phyloP scores from a whole-genome alignment of 2,113 vertebrate species.

The Phrynocephalus versicolor region DNA sequence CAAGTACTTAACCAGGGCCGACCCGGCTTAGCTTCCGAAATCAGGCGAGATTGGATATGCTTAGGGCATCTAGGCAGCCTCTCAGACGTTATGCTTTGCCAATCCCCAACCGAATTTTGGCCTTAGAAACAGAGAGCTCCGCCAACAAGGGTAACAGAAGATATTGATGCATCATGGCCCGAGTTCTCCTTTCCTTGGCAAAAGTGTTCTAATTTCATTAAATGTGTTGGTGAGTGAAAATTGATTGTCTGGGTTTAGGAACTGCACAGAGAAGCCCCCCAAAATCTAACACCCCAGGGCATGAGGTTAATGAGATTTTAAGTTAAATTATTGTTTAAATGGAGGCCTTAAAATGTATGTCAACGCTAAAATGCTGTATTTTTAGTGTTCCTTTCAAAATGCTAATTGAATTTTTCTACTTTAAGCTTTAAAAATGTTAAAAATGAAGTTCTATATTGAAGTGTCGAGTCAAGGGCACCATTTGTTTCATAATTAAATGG shows the following conservation, averaged over 20 bases:
- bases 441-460: conserved; percentile 72
- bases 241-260: conserved; percentile 38
- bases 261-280: conserved; percentile 10
- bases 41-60: too few relatives aligned
- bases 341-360: conserved; percentile 55
- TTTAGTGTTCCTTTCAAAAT: conserved; percentile 70
- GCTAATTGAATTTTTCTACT: conserved; percentile 72
- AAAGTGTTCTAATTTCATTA: conserved; percentile 33
- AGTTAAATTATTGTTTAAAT: conserved; percentile 62
- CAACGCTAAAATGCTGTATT: conserved; percentile 62
- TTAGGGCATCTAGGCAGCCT: too few relatives aligned
- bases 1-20: too few relatives aligned
- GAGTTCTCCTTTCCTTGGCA: conserved; percentile 22
- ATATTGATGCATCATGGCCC: neutral
- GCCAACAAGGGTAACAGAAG: neutral
- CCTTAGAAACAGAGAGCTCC: neutral
- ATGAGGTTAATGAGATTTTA: conserved; percentile 57
- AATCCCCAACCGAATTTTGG: too few relatives aligned
- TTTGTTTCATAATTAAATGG: conserved; percentile 71
- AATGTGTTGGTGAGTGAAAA: conserved; percentile 27
- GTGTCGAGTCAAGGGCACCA: conserved; percentile 67
- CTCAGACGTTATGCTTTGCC: too few relatives aligned
- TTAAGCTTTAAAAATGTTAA: conserved; percentile 70
- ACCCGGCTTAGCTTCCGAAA: too few relatives aligned
- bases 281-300: conserved; percentile 5